Conservation (phyloP, 1,140 invertebrate species). For the Brachionus calyciflorus region DNA sequence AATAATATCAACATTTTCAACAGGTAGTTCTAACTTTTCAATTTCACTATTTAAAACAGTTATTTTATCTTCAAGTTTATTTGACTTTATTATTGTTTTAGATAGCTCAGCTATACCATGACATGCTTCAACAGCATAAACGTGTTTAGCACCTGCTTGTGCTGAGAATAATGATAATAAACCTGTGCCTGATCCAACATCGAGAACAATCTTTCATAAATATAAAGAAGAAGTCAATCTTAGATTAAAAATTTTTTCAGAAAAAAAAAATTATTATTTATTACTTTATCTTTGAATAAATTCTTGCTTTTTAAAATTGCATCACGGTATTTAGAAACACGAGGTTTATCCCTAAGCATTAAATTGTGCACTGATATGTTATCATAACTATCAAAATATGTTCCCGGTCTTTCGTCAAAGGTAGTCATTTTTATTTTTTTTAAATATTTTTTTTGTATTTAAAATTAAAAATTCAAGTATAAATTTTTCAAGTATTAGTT, state of each 20-base stretch:
- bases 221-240: too few relatives aligned
- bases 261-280: background rate
- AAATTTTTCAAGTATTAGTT: background rate
- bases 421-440: background rate
- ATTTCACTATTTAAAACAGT: slow-evolving; percentile 93
- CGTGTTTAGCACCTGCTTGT: slow-evolving; percentile 90
- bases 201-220: slow-evolving; percentile 73
- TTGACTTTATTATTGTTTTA: slow-evolving; percentile 81
- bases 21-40: slow-evolving; percentile 90
- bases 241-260: too few relatives aligned
- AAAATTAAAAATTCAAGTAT: background rate
- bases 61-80: slow-evolving; percentile 70
- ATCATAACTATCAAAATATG: slow-evolving; percentile 46
- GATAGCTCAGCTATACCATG: slow-evolving; percentile 96
- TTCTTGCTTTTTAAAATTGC: slow-evolving; percentile 56
- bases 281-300: slow-evolving; percentile 55
- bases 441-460: background rate
- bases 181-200: slow-evolving; percentile 81
- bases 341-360: slow-evolving; percentile 29
- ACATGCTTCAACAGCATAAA: slow-evolving; percentile 96
- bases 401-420: slow-evolving; percentile 23
- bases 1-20: slow-evolving; percentile 88
- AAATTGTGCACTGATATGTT: slow-evolving; percentile 31
- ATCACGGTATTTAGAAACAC: slow-evolving; percentile 51
- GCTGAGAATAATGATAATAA: slow-evolving; percentile 97